Base-by-base conservation (phyloP, 2,113 vertebrate genomes). In the Rhinolophus ferrumequinum region DNA sequence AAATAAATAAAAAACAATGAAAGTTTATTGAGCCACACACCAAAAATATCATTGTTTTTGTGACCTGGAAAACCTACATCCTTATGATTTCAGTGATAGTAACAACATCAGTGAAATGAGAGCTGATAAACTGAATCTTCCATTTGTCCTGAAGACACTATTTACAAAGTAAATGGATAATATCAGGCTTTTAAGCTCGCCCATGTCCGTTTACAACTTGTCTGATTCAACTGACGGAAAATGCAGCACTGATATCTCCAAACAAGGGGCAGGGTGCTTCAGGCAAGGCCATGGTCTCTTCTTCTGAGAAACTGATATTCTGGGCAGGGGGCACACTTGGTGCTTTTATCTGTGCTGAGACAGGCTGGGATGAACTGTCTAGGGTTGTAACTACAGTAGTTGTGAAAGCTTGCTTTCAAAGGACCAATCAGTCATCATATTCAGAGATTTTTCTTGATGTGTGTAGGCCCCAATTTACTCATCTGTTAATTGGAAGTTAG, bases 11-110 rank as follows among this genome's bases (percentile, higher is more conserved):
- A 98, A 99, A 98, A 97, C 95, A 98, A 98, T 98, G 98, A 98
- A 98, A 98, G 95, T 98, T 97, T 98, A 98, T 99, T 98, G 98
- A 98, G 98, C 98, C 98, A 98, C 97, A 98, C 47, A 50, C 47
- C 47, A 50, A 12, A 50, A 50, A 50, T 80, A 50, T 50, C 47
- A 50, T 13, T 50, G 14, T 38, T 96, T 69, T 70, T 76, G 14
- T 80, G 67, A 56, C 30, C 30, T 91, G 54, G 28, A 75, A 94
- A 77, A 89, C 91, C 30, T 60, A 89, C 19, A 85, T 56, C 69
- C 28, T 91, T 28, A 70, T 6, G 2, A 77, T 21, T 88, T 24
- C 22, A 82, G 50, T 33, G 56, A 94, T 44, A 89, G 5, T 66
- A 79, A 76, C 52, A 81, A 28, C 5, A 19, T 41, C n/a, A 58